Evolutionary conservation across 2,888 invertebrate genomes (phyloP).

Genomic region (Cephus pulcher): DNA sequence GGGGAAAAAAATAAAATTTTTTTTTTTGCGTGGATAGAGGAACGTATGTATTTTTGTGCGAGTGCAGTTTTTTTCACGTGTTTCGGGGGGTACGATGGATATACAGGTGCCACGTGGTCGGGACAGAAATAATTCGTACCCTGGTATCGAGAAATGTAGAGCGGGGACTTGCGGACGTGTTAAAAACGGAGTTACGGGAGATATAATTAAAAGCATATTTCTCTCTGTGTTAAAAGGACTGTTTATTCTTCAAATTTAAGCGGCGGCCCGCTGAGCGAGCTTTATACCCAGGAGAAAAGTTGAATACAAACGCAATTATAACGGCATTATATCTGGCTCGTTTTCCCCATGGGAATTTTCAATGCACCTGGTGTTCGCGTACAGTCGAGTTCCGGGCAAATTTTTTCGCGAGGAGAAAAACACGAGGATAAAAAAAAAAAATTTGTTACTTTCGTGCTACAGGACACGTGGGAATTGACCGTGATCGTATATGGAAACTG

Average conservation of each 20-base stretch:
- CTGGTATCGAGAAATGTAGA: neutral
- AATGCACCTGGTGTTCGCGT: neutral
- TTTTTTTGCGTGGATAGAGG: neutral
- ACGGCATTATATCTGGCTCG: neutral
- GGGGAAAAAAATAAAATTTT: no score
- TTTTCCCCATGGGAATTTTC: neutral
- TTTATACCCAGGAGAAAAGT: neutral
- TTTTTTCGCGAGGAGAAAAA: neutral
- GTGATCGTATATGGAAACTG: neutral
- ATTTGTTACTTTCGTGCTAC: neutral
- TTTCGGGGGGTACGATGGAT: neutral
- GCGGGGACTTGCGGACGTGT: neutral
- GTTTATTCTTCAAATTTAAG: neutral
- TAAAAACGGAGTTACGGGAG: neutral
- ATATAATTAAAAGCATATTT: neutral
- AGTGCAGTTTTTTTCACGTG: neutral
- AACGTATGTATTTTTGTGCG: neutral
- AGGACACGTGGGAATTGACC: neutral
- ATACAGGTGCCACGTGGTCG: neutral
- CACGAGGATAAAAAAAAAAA: neutral
- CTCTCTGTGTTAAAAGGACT: neutral
- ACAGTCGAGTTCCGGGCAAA: neutral
- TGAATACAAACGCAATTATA: neutral
- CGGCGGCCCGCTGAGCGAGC: neutral
- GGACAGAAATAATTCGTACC: neutral